phyloP scores from a whole-genome alignment of 2,797 vertebrate species.

The Okamejei kenojei region DNA sequence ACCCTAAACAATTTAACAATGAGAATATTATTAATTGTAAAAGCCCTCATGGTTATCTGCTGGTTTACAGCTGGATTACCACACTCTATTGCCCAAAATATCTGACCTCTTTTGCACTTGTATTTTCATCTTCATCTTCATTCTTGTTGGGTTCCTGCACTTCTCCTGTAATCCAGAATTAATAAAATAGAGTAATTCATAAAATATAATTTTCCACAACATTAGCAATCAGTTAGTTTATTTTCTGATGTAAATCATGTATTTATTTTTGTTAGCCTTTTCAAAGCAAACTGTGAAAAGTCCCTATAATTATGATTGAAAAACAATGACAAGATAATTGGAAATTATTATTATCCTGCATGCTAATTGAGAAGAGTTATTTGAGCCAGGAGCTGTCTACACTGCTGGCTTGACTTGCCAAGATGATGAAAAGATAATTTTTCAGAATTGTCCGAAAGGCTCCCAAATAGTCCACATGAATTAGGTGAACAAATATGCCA shows the following conservation, averaged over 20 bases:
- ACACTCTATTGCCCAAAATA: neutral
- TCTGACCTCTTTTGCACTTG: neutral
- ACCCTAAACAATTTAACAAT: neutral
- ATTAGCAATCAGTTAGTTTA: neutral
- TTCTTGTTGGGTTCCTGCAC: neutral
- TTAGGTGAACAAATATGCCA: no score
- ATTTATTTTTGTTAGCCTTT: neutral
- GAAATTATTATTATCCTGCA: no score
- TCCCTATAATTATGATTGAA: neutral
- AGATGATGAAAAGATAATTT: neutral
- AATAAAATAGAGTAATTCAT: neutral
- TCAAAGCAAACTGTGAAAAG: neutral
- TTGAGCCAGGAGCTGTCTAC: neutral
- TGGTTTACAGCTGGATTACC: neutral
- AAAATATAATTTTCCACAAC: neutral
- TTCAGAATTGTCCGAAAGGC: neutral
- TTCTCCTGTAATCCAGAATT: neutral
- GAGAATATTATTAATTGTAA: neutral
- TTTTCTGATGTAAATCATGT: neutral
- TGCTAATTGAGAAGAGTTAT: neutral
- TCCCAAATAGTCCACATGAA: no score
- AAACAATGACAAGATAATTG: neutral
- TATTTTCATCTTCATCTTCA: constrained; percentile 9
- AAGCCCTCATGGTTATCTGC: neutral
- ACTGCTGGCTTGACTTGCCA: neutral